Conservation (phyloP, 2,797 vertebrate genomes). For the Adrianichthys oophorus region DNA sequence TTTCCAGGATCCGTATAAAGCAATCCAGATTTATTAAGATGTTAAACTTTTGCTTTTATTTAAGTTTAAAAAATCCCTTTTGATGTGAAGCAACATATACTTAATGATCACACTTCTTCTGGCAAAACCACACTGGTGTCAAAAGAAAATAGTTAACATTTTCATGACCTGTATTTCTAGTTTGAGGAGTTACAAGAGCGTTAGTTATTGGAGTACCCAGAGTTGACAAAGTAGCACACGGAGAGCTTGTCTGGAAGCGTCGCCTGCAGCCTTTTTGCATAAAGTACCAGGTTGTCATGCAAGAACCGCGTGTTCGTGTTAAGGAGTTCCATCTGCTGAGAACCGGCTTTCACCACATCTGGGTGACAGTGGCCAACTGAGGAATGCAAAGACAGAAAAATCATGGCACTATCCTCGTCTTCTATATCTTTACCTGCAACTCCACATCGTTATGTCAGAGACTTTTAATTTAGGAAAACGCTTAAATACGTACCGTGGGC, state of each 20-base stretch:
- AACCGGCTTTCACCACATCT: slow-evolving; percentile 86
- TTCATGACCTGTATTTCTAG: not conserved
- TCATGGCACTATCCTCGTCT: not conserved
- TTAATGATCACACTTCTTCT: no score
- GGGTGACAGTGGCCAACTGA: slow-evolving; percentile 95
- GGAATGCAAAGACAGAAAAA: not conserved
- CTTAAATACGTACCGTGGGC: slow-evolving; percentile 85
- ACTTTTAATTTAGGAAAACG: not conserved
- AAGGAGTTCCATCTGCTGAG: slow-evolving; percentile 90
- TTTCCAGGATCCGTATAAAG: no score
- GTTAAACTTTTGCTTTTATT: no score
- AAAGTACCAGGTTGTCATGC: slow-evolving; percentile 92
- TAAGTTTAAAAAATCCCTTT: no score
- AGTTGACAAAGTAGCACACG: slow-evolving; percentile 97
- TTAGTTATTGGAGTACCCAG: slow-evolving; percentile 84
- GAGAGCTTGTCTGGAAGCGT: slow-evolving; percentile 89
- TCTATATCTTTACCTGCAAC: not conserved
- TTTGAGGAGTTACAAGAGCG: not conserved
- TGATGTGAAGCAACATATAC: no score
- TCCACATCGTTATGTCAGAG: not conserved
- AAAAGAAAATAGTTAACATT: no score
- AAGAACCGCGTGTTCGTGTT: slow-evolving; percentile 97
- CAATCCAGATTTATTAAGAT: no score
- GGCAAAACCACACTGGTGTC: no score
- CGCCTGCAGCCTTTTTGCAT: slow-evolving; percentile 86